Conservation (phyloP, 2,888 invertebrate species). For the Branchinecta sandiegonensis region DNA sequence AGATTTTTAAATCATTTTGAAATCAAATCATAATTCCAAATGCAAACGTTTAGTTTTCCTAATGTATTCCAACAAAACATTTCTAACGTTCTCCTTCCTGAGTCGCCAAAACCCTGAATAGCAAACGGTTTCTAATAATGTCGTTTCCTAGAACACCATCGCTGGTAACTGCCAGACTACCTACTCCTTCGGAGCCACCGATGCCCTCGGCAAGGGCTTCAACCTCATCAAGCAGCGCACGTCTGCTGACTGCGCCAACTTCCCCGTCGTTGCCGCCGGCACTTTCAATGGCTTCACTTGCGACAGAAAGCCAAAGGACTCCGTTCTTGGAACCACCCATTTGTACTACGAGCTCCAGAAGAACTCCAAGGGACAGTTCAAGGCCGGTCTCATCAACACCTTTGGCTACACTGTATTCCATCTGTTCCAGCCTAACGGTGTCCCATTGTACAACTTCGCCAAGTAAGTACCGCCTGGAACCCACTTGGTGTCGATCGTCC, state of each 20-base stretch:
- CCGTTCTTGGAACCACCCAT: constrained; percentile 21
- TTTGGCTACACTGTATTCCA: constrained; percentile 23
- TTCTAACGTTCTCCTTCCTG: too few species aligned
- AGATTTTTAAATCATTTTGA: too few species aligned
- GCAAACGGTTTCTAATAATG: too few species aligned
- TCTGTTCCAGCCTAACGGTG: constrained; percentile 21
- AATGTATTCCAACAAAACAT: too few species aligned
- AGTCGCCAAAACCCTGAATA: too few species aligned
- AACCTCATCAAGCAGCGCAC: constrained; percentile 23
- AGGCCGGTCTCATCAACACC: constrained; percentile 22
- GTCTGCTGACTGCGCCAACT: constrained; percentile 21
- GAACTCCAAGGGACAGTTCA: constrained; percentile 19
- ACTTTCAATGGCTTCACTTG: constrained; percentile 20
- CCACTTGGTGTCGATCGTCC: too few species aligned
- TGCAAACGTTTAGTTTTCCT: too few species aligned
- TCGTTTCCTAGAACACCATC: constrained; percentile 19
- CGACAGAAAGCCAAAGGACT: constrained; percentile 14
- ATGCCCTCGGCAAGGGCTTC: constrained; percentile 15
- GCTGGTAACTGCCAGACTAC: constrained; percentile 22
- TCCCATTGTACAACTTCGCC: constrained; percentile 24
- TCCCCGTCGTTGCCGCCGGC: constrained; percentile 19
- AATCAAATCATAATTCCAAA: too few species aligned
- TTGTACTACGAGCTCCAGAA: constrained; percentile 21
- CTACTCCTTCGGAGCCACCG: constrained; percentile 23
- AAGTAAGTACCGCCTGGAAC: constrained; percentile 16